phyloP scores from a whole-genome alignment of 2,113 vertebrate genomes.

The Tetraodon nigroviridis region DNA sequence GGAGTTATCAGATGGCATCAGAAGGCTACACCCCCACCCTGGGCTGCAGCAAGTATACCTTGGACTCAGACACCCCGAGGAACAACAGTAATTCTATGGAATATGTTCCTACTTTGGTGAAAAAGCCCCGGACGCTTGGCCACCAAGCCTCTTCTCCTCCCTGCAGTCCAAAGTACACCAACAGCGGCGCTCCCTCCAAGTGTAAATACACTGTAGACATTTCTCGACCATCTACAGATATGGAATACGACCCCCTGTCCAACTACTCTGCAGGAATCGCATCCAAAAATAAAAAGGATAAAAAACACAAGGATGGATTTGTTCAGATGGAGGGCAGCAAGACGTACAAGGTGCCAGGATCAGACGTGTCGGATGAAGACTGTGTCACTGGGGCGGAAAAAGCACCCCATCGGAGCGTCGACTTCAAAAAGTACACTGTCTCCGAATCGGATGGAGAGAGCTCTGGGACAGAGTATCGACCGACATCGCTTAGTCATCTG shows the following conservation, averaged over 20 bases:
- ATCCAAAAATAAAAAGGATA: slow-evolving; percentile 75
- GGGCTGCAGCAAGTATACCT: slow-evolving; percentile 84
- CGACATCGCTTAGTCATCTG: slow-evolving; percentile 54
- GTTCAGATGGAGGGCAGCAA: slow-evolving; percentile 31
- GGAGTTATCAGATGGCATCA: slow-evolving; percentile 73
- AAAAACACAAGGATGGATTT: slow-evolving; percentile 55
- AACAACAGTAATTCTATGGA: slow-evolving; percentile 77
- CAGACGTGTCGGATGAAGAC: slow-evolving; percentile 59
- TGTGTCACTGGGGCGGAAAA: slow-evolving; percentile 76
- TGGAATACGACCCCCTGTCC: slow-evolving; percentile 94
- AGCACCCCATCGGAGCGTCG: slow-evolving; percentile 39
- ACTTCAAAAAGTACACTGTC: slow-evolving; percentile 70
- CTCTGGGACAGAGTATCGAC: slow-evolving; percentile 69
- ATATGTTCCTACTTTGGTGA: slow-evolving; percentile 83
- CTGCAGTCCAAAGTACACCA: slow-evolving; percentile 48
- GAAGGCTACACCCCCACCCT: slow-evolving; percentile 87
- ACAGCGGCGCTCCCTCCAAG: slow-evolving; percentile 58
- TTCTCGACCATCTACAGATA: slow-evolving; percentile 85
- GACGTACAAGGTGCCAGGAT: slow-evolving; percentile 51
- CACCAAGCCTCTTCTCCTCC: slow-evolving; percentile 33
- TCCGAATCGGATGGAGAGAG: slow-evolving; percentile 85
- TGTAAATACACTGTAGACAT: slow-evolving; percentile 90
- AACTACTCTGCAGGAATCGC: slow-evolving; percentile 87
- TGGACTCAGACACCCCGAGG: slow-evolving; percentile 71
- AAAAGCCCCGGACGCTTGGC: slow-evolving; percentile 56